Evolutionary conservation across 1,140 invertebrate genomes (phyloP), one percentile per base, ranked within the genome.

Genomic region (Physella acuta): DNA sequence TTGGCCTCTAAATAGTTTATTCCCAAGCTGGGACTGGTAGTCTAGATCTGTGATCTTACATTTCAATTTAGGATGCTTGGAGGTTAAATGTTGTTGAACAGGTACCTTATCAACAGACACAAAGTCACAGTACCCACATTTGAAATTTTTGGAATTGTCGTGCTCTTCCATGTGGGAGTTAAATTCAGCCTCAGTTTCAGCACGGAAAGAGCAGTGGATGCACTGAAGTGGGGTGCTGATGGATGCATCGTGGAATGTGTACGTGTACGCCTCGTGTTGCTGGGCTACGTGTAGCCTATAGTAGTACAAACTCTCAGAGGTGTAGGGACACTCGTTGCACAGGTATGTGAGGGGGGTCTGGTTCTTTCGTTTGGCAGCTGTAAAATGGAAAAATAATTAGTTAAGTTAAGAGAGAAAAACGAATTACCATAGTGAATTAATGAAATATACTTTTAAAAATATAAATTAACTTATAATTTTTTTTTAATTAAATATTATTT

Each of bases 41-140:
- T 64, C 37, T 3, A 64, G 49, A 14, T 70, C 68, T 26, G 68
- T 30, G 20, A 70, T 61, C 51, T 70, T 67, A 1, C 51, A 52
- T 20, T 73, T 58, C 2, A 56, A 30, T 2, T n/a, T 4, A 28
- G 16, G 61, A 44, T 72, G 71, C 0, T 31, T 69, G 36, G 66
- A 44, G 4, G 16, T 33, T 3, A 68, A 55, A 44, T 72, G 71
- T 11, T 36, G 39, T 53, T 59, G 66, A 20, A 72, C 61, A 5
- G 28, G 49, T 1, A 53, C 59, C n/a, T 53, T 64, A 28, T 72
- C 62, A 33, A 58, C 65, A 2, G 68, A 59, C 14, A 52, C 71
- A 53, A 68, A 75, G 20, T 72, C 64, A 36, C 73, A 75, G 53
- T 72, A 64, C 44, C 59, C 60, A 53, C 73, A 75, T 34, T 70